These are phyloP conservation scores for Passerina amoena DNA, from an alignment of 2,113 vertebrate genomes.

Conservation along the genomic window DNA sequence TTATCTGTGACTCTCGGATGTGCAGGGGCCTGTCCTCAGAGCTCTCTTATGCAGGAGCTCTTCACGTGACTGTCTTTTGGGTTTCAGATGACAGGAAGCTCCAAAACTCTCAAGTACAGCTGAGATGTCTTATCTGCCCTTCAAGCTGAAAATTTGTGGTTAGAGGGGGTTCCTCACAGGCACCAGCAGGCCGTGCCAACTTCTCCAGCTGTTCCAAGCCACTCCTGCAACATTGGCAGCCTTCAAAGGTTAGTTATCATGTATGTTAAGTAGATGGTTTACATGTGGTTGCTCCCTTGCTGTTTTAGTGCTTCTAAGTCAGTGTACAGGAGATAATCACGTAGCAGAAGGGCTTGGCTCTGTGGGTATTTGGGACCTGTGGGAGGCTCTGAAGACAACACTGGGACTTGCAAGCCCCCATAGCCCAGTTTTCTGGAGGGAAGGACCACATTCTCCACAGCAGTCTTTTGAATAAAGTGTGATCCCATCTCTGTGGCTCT, in stretches of 20 bases:
- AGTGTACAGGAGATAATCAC: neutral
- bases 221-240: slow-evolving; percentile 1
- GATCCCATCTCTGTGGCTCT: neutral
- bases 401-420: neutral
- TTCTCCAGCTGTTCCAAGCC: neutral
- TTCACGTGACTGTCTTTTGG: slow-evolving; percentile 14
- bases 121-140: slow-evolving; percentile 19
- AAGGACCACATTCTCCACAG: neutral
- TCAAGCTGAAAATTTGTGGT: neutral
- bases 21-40: neutral
- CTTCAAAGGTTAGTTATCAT: slow-evolving; percentile 41
- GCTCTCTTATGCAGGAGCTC: neutral
- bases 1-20: neutral
- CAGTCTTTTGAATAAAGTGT: neutral
- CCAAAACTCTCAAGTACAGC: neutral
- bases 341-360: neutral
- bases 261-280: neutral
- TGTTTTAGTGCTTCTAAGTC: neutral
- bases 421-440: neutral
- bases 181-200: neutral
- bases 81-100: slow-evolving; percentile 49
- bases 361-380: neutral
- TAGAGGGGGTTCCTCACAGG: neutral
- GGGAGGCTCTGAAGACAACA: neutral
- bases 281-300: neutral